Percentiles rank a stretch among this genome's conserved stretches.
These are phyloP conservation scores for Oedothorax gibbosus DNA, from an alignment of 1,140 invertebrate genomes.

Conservation along the genomic window DNA sequence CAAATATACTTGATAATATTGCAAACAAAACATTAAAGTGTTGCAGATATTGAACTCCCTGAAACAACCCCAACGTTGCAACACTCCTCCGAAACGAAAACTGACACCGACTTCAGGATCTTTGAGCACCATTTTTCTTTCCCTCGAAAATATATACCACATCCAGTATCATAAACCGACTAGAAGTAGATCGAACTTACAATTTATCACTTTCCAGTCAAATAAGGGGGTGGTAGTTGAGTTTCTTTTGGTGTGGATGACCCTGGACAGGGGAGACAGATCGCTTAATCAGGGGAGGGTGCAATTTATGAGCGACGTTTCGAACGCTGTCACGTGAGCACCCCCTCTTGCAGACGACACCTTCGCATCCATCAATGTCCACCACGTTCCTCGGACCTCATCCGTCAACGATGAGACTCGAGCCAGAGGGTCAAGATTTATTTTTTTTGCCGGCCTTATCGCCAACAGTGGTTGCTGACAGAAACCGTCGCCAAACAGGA, in stretches of 20 bases:
- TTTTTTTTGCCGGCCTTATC: too few species aligned
- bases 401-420: conserved; percentile 44
- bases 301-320: conserved; percentile 57
- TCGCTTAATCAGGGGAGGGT: conserved; percentile 54
- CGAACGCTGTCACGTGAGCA: conserved; percentile 57
- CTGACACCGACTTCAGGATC: too few species aligned
- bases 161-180: too few species aligned
- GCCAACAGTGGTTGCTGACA: too few species aligned
- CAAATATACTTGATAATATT: too few species aligned
- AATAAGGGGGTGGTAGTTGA: conserved; percentile 50
- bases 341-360: conserved; percentile 43
- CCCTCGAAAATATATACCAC: too few species aligned
- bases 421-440: conserved; percentile 34
- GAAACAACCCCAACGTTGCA: too few species aligned
- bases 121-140: too few species aligned
- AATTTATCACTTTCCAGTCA: conserved; percentile 45
- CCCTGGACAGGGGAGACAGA: conserved; percentile 40
- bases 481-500: too few species aligned
- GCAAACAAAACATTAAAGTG: too few species aligned
- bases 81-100: too few species aligned
- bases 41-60: too few species aligned
- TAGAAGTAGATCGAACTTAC: conserved; percentile 3
- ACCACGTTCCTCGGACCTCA: conserved; percentile 45
- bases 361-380: conserved; percentile 58
- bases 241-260: conserved; percentile 45